Base-by-base conservation (phyloP, 2,888 invertebrate genomes). In the Timema podura region DNA sequence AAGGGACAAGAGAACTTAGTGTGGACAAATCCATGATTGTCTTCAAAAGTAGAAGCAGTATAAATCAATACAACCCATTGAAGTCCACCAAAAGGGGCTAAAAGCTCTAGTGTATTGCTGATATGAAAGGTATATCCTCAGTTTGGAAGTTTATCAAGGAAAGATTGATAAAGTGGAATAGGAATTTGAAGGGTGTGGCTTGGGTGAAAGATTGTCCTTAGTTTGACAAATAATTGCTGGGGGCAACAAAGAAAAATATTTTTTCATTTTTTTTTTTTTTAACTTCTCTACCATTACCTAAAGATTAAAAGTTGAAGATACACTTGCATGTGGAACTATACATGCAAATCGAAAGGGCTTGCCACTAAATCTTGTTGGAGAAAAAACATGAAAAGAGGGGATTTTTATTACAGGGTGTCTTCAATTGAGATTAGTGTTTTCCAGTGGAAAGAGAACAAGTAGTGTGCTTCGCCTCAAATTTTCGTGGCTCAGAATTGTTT, bases 191-290 rank as follows among this genome's bases (percentile, higher is more conserved):
- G n/a, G n/a, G n/a, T 76, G 67, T 71, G 73, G 74, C 30, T 70
- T 75, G 48, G 76, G 75, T 11, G 75, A 76, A 71, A 70, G 75
- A 61, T 72, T 76, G n/a, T 74, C 76, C 45, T 66, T 77, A 44
- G 49, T 47, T 61, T 76, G 10, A 75, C 71, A 16, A 70, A 76
- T 73, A 61, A 30, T 5, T 68, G 73, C 48, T 73, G 73, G 73
- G 72, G 68, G n/a, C n/a, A n/a, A 73, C 44, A 57, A 70, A 44
- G 70, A 70, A 48, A 51, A 70, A 45, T 61, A 3, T 61, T 61
- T n/a, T 6, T 7, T 16, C 16, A 15, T 44, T 61, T 61, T 61
- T 30, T 61, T 61, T 65, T n/a, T n/a, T n/a, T n/a, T n/a, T n/a
- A n/a, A 74, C 74, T 5, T 68, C 72, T 65, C 45, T 75, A 11